These are phyloP conservation scores for Ostrea denselamellosa DNA, from an alignment of 1,140 invertebrate species.

Conservation along the genomic window DNA sequence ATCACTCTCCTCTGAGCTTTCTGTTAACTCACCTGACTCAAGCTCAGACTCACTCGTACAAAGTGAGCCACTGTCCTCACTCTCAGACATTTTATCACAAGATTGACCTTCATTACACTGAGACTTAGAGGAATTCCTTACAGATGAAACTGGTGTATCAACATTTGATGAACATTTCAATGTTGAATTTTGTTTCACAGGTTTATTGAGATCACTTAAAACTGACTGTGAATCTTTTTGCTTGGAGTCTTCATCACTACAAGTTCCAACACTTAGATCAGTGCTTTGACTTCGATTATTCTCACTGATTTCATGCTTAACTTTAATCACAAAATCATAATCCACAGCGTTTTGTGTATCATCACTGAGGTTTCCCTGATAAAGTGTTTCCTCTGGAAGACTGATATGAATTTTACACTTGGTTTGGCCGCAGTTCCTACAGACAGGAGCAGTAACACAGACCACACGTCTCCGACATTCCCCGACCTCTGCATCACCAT, in stretches of 20 bases:
- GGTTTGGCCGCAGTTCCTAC: not conserved
- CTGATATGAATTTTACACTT: not conserved
- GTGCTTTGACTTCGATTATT: not conserved
- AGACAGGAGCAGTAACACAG: not conserved
- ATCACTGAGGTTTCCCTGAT: conserved; percentile 14
- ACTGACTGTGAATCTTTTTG: not conserved
- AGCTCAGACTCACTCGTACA: conserved; percentile 53
- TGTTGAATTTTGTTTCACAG: not conserved
- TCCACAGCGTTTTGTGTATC: conserved; percentile 15
- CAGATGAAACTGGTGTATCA: not conserved
- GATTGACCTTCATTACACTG: not conserved
- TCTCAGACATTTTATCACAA: not conserved
- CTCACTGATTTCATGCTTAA: conserved; percentile 1
- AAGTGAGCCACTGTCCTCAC: conserved; percentile 9
- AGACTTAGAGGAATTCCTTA: too few relatives aligned
- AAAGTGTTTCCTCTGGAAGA: not conserved
- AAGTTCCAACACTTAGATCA: not conserved
- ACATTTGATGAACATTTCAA: not conserved
- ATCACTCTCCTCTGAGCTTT: conserved; percentile 43
- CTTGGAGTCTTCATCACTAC: not conserved
- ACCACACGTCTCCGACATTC: not conserved
- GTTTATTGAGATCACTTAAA: not conserved
- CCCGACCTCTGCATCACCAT: not conserved
- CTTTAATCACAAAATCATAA: conserved; percentile 27
- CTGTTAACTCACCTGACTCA: conserved; percentile 48